phyloP scores from a whole-genome alignment of 2,113 vertebrate genomes.

The Stigmatopora nigra region DNA sequence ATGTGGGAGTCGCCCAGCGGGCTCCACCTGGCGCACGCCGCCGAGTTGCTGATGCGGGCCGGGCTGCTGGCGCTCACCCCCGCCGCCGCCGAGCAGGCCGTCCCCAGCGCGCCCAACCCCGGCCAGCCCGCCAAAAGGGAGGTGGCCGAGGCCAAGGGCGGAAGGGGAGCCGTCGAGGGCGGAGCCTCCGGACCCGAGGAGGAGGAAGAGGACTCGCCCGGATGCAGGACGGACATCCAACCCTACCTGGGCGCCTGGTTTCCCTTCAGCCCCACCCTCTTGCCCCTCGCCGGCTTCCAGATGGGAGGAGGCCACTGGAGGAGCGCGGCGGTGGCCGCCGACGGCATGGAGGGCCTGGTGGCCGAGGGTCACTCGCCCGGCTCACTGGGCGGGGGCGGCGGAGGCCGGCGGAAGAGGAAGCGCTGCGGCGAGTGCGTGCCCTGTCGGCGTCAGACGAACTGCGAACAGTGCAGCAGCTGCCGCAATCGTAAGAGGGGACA shows the following conservation, averaged over 20 bases:
- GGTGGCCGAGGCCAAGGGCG: conserved; percentile 60
- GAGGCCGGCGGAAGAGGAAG: conserved; percentile 95
- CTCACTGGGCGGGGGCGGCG: conserved; percentile 74
- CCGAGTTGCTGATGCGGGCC: conserved; percentile 92
- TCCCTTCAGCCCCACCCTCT: conserved; percentile 94
- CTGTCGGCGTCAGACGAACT: conserved; percentile 95
- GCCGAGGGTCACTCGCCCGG: conserved; percentile 83
- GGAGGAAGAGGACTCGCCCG: conserved; percentile 78
- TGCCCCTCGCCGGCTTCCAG: conserved; percentile 91
- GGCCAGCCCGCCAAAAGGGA: conserved; percentile 53
- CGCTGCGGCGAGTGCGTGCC: conserved; percentile 96
- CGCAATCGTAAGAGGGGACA: conserved; percentile 99
- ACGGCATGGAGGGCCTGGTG: conserved; percentile 89
- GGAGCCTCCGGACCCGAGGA: conserved; percentile 76
- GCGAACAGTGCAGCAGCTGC: conserved; percentile 99
- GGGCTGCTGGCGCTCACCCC: conserved; percentile 76
- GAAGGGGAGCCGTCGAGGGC: conserved; percentile 74
- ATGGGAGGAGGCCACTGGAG: conserved; percentile 81
- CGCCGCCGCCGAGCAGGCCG: conserved; percentile 56
- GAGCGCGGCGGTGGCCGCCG: conserved; percentile 62
- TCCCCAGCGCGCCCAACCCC: conserved; percentile 46
- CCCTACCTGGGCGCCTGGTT: conserved; percentile 82
- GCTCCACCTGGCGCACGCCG: conserved; percentile 91
- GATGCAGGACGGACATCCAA: conserved; percentile 89
- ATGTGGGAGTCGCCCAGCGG: conserved; percentile 86